Evolutionary conservation across 2,113 vertebrate species (phyloP), one percentile per base, ranked within the genome.

Genomic region (Trichechus manatus): DNA sequence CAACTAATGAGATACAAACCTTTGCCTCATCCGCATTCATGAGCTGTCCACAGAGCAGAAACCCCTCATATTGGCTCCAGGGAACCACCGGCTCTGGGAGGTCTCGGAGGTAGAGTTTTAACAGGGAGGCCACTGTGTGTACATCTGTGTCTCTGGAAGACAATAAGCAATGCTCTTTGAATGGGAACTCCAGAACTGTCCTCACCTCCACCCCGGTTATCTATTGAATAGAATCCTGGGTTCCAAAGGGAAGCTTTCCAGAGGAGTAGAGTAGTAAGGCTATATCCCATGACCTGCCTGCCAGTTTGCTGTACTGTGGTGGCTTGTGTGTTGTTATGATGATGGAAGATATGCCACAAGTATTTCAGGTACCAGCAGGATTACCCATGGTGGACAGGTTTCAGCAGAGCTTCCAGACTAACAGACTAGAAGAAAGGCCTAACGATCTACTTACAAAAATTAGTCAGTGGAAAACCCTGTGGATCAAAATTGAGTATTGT

Each of bases 21-120:
- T 99, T 98, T 0, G 84, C 86, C 68, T 98, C 98, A 33, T 98
- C 98, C 0, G 96, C 78, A 13, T 99, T 99, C 98, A 99, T 97
- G 42, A 70, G 61, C 96, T 98, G 98, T 31, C 99, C 99, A 1
- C 99, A 99, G 87, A 99, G 98, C 96, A 99, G 98, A 97, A 99
- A 99, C 77, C 99, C 99, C 61, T 99, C 99, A 9, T 99, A 99
- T 98, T 99, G 99, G 61, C 92, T 97, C 99, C 99, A 99, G 33
- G 99, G 99, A 31, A 99, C 98, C 0, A 99, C 99, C 0, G 99
- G 99, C 97, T 99, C 99, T 0, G 99, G 99, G 9, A 99, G 99
- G 98, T 99, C 99, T 42, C 99, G 98, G 94, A 99, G 99, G 98
- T 99, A 99, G 87, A 99, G 98, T 89, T 99, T 99, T 94, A 99